These are phyloP conservation scores for Leptinotarsa rubiginosa DNA, from an alignment of 2,888 invertebrate species.

Conservation along the genomic window DNA sequence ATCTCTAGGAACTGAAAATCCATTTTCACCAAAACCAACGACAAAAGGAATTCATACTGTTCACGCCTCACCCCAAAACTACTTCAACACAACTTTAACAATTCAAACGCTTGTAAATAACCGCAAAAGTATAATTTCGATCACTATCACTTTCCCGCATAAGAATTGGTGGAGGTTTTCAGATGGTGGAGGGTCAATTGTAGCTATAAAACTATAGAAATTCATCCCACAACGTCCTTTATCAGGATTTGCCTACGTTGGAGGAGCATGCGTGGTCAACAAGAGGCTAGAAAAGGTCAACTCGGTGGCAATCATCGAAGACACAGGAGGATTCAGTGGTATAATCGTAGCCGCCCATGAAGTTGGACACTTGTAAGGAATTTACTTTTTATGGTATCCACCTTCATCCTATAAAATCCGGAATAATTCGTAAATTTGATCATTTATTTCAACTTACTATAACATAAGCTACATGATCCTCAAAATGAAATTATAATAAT, in stretches of 20 bases:
- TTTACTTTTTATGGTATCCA: conserved; percentile 5
- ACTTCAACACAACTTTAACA: neutral
- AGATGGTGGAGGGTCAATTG: conserved; percentile 39
- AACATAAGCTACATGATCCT: too few species aligned
- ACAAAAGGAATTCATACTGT: neutral
- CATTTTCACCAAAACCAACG: neutral
- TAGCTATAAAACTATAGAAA: conserved; percentile 7
- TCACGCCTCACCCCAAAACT: neutral
- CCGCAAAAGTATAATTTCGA: neutral
- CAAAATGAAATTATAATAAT: too few species aligned
- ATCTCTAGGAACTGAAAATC: too few species aligned
- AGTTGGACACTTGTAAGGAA: conserved; percentile 93
- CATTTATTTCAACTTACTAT: too few species aligned
- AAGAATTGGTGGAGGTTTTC: conserved; percentile 35
- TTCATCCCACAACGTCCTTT: conserved; percentile 28
- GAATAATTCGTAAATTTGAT: neutral
- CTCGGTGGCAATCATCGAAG: conserved; percentile 95
- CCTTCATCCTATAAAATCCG: neutral
- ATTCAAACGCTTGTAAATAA: neutral
- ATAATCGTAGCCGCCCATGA: conserved; percentile 97
- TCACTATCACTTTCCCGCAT: conserved; percentile 8
- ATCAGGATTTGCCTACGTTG: conserved; percentile 94
- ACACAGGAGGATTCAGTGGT: conserved; percentile 95
- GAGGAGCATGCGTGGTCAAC: conserved; percentile 95
- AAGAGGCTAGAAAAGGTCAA: conserved; percentile 95